These are phyloP conservation scores for Phengaris alcon DNA, from an alignment of 2,888 invertebrate species.

Conservation along the genomic window DNA sequence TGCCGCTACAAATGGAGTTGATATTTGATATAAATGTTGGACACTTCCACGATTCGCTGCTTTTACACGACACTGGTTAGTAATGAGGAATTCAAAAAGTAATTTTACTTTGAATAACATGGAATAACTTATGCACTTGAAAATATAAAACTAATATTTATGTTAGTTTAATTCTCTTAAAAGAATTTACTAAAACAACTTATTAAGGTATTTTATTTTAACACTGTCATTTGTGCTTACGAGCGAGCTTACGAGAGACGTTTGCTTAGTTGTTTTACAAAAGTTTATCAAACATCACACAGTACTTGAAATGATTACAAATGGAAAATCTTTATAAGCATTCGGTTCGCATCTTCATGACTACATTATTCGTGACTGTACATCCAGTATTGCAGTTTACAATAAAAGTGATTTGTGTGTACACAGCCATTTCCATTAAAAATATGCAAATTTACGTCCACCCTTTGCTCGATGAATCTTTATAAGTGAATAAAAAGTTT, in stretches of 20 bases:
- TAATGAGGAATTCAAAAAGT: slow-evolving; percentile 5
- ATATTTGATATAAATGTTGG: slow-evolving; percentile 71
- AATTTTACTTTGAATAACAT: too few relatives aligned
- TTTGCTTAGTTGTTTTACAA: too few relatives aligned
- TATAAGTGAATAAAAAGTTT: slow-evolving; percentile 1
- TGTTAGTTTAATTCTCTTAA: too few relatives aligned
- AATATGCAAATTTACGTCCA: neutral
- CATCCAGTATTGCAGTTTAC: slow-evolving; percentile 4
- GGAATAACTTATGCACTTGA: too few relatives aligned
- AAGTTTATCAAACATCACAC: too few relatives aligned
- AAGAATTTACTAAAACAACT: too few relatives aligned
- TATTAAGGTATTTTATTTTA: too few relatives aligned
- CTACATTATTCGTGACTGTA: too few relatives aligned
- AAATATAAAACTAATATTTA: too few relatives aligned
- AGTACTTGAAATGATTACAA: neutral
- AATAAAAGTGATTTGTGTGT: slow-evolving; percentile 14
- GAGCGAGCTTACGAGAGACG: too few relatives aligned
- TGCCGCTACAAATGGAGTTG: slow-evolving; percentile 67
- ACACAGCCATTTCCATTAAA: slow-evolving; percentile 19
- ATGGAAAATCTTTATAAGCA: neutral
- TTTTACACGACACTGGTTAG: slow-evolving; percentile 61
- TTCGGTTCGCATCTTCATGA: neutral
- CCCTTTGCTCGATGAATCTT: neutral
- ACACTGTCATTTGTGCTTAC: too few relatives aligned
- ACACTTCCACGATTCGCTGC: slow-evolving; percentile 61